Evolutionary conservation across 2,797 vertebrate genomes (phyloP), one percentile per base, ranked within the genome.

Genomic region (Clarias laeviceps): DNA sequence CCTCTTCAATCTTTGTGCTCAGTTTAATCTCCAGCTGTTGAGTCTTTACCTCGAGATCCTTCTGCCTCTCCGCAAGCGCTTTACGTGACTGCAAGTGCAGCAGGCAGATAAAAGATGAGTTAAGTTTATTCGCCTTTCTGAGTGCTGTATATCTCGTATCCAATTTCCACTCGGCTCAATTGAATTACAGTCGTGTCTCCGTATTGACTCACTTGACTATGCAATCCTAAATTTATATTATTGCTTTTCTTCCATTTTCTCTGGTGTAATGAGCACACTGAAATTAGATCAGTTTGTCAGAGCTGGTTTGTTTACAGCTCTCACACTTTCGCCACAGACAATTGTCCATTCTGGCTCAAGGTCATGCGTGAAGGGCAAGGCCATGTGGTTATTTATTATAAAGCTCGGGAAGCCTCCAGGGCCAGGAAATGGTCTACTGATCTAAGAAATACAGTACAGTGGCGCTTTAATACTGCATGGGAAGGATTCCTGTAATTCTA

Each of bases 1-100:
- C 98, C 86, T 99, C 98, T 88, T 99, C 98, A 0, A 95, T 97
- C 93, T 99, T 99, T 94, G 95, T 97, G 94, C 93, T 98, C 90
- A 99, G 95, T 90, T 99, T 99, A 91, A 97, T 96, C 92, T 99
- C 98, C 78, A 98, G 91, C 93, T 99, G 98, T 92, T 99, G 98
- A 0, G 96, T 98, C 93, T 99, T 99, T 89, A 98, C 74, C 91
- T 99, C 98, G 91, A 99, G 95, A 88, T 99, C 98, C 87, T 97
- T 98, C 95, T 99, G 98, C 62, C 98, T 92, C 90, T 99, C 98
- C 0, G 96, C 94, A 89, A 99, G 95, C 18, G 97, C 96, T 91
- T 96, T 98, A 24, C 98, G 96, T 82, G 98, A 96, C 98, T 99
- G 88, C 50, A 54, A 84, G 57, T 12, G 54, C 5, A 83, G 7